A percentile compares a stretch with the other conserved stretches of the same genome.
phyloP scores from a whole-genome alignment of 2,797 vertebrate genomes.

The Peromyscus melanophrys region DNA sequence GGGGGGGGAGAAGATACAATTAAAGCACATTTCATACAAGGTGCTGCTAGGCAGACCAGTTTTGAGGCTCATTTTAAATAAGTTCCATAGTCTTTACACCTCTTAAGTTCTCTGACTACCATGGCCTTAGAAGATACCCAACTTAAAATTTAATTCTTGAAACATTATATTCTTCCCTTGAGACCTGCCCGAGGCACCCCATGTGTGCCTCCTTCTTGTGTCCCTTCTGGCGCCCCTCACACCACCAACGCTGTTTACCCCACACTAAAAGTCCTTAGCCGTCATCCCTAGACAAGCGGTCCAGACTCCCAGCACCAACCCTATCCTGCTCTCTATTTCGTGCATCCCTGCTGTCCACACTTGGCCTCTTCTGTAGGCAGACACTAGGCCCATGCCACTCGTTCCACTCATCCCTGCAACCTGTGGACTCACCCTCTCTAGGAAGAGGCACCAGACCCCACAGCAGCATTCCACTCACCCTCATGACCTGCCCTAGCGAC shows the following conservation, averaged over 20 bases:
- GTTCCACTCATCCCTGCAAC: background rate
- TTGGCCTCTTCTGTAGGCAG: background rate
- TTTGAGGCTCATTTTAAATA: background rate
- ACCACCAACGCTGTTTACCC: too few species aligned
- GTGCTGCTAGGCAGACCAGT: fast-evolving
- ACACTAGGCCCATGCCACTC: background rate
- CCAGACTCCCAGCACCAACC: too few species aligned
- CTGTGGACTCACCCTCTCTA: background rate
- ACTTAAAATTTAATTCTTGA: background rate
- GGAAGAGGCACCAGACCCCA: background rate
- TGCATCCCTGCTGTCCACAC: too few species aligned
- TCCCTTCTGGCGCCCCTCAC: too few species aligned
- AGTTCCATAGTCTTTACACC: background rate
- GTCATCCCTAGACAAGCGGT: background rate
- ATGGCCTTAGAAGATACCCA: background rate
- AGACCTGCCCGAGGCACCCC: background rate
- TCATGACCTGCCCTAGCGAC: background rate
- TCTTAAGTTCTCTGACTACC: background rate
- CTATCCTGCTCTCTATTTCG: background rate
- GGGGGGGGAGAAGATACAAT: background rate
- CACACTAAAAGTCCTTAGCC: background rate
- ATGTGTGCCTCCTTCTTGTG: background rate
- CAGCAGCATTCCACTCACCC: background rate
- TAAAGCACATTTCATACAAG: background rate
- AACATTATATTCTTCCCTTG: background rate